Evolutionary conservation across 2,113 vertebrate species (phyloP).

Genomic region (Delphinapterus leucas): DNA sequence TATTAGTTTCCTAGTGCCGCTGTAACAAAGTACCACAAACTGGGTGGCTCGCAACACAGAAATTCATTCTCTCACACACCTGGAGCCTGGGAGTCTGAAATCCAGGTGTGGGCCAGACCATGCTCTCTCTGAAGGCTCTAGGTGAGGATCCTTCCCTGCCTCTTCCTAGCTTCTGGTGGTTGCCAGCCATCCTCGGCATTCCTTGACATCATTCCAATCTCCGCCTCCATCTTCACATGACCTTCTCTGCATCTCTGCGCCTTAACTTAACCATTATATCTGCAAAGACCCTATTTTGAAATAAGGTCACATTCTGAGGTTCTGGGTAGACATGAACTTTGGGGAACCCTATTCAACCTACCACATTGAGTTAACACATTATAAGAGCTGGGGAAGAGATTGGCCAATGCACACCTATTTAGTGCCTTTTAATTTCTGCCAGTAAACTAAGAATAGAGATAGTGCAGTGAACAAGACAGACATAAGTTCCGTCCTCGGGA

Average conservation of each 20-base stretch:
- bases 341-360: background rate
- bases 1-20: background rate
- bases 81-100: background rate
- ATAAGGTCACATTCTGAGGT: background rate
- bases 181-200: too few relatives aligned
- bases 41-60: background rate
- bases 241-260: background rate
- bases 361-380: too few relatives aligned
- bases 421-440: background rate
- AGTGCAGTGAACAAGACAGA: background rate
- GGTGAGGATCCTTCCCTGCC: accelerated
- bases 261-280: background rate
- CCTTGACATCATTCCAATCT: background rate
- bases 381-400: background rate
- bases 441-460: background rate
- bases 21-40: background rate
- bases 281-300: background rate
- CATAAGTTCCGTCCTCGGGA: accelerated
- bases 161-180: background rate
- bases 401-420: accelerated
- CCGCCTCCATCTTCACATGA: background rate
- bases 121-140: background rate
- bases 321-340: background rate
- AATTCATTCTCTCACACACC: too few relatives aligned
- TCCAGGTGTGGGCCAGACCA: too few relatives aligned